Base-by-base conservation (phyloP, 2,888 invertebrate species). In the Spodoptera littoralis region DNA sequence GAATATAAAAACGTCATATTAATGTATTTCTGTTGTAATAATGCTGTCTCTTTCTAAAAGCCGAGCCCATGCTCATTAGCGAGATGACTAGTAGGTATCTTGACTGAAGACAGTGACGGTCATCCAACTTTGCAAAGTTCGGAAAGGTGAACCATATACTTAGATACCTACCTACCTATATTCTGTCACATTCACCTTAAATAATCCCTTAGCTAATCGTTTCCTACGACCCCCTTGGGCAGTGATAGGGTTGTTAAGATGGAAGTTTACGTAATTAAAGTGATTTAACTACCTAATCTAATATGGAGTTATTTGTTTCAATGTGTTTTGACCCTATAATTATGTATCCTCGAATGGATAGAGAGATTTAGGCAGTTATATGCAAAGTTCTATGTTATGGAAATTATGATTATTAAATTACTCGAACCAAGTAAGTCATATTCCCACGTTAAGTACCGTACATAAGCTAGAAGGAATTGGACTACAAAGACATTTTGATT, bases 1-100 rank as follows among this genome's bases (percentile, higher is more conserved):
- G 5, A 0, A 27, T 27, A 27, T 36, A 36, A 36, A 36, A 36
- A 36, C 8, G 36, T 36, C 6, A 36, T 8, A 2, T 36, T 2
- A 9, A 18, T 18, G 1, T 36, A 9, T 36, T 42, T 1, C 4
- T 47, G 18, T 51, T 47, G 18, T 55, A 13, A 24, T 51, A 51
- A n/a, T 54, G 27, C 54, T 73, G 47, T 58, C 62, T 51, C 51
- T 45, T 47, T 50, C 42, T 51, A 62, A 43, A 58, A 75, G 8
- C 51, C 54, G 9, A 62, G 57, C 49, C n/a, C 12, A 18, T 48
- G 18, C 44, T 74, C 63, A 70, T 58, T 62, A 70, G 6, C 22
- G 9, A 59, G 45, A 71, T 70, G 50, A 62, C 54, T 70, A 48
- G 57, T 6, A 8, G 36, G 9, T 52, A 55, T 58, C 41, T 61